A percentile compares a stretch with the other conserved stretches of the same genome.
Conservation (phyloP, 2,888 invertebrate species). For the Mimas tiliae region DNA sequence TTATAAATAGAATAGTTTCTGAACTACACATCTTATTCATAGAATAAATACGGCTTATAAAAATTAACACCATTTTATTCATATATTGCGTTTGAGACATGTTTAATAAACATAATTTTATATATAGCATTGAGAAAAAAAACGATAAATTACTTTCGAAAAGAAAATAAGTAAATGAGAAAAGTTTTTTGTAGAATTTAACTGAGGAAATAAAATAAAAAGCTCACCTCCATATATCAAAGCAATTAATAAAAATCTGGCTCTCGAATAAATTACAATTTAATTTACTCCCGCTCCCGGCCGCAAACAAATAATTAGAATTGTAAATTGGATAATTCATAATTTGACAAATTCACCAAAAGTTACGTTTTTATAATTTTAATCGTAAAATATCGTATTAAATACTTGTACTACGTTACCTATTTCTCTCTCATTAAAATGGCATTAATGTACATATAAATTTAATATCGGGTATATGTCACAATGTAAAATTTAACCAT, state of each 20-base stretch:
- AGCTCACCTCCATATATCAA: conserved; percentile 22
- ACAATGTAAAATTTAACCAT: no score
- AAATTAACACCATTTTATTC: no score
- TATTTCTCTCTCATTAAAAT: no score
- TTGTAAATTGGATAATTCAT: conserved; percentile 68
- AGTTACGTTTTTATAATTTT: conserved; percentile 30
- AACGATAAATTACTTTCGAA: conserved; percentile 10
- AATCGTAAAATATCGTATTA: background rate
- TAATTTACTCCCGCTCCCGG: conserved; percentile 57
- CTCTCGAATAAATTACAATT: conserved; percentile 68
- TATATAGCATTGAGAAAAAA: background rate
- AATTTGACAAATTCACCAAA: conserved; percentile 53
- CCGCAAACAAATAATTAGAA: conserved; percentile 70
- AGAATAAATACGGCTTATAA: no score
- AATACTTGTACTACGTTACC: no score
- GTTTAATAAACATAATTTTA: background rate
- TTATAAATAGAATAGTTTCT: no score
- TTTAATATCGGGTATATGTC: no score
- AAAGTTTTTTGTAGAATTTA: conserved; percentile 12
- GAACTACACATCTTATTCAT: no score
- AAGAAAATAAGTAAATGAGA: conserved; percentile 16
- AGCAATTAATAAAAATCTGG: conserved; percentile 51
- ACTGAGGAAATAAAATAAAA: conserved; percentile 23
- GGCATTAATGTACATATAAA: no score
- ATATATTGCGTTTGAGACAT: no score